phyloP scores from a whole-genome alignment of 2,888 invertebrate species.

The Drosophila mimetica region DNA sequence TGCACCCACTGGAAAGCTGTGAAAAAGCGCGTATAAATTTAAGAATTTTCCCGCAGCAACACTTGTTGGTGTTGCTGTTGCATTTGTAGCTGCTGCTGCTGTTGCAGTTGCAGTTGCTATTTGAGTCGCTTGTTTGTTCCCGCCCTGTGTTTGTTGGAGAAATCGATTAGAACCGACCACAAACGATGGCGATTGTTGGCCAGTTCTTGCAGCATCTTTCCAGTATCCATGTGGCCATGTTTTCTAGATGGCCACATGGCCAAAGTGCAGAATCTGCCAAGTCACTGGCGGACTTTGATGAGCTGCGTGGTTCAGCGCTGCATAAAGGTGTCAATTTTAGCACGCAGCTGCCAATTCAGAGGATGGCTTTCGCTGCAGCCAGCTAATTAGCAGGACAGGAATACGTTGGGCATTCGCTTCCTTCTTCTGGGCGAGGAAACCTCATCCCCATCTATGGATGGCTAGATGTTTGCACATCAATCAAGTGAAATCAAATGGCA shows the following conservation, averaged over 20 bases:
- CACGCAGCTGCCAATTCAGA: slow-evolving; percentile 73
- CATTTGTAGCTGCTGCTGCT: slow-evolving; percentile 46
- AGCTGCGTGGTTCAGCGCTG: slow-evolving; percentile 68
- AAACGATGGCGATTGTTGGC: slow-evolving; percentile 56
- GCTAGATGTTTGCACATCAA: slow-evolving; percentile 67
- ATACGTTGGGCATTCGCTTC: slow-evolving; percentile 27
- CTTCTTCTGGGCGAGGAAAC: slow-evolving; percentile 14
- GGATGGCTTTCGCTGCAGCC: slow-evolving; percentile 27
- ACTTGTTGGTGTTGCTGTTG: slow-evolving; percentile 42
- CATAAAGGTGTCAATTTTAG: slow-evolving; percentile 80
- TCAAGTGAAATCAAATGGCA: slow-evolving; percentile 66
- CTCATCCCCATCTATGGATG: too few species aligned
- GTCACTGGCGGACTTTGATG: slow-evolving; percentile 68
- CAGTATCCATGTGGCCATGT: not conserved
- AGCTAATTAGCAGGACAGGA: slow-evolving; percentile 40
- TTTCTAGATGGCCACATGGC: slow-evolving; percentile 2
- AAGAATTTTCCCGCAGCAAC: slow-evolving; percentile 69
- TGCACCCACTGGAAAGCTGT: slow-evolving; percentile 78
- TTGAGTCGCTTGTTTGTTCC: slow-evolving; percentile 66
- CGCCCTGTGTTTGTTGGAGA: slow-evolving; percentile 75
- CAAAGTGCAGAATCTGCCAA: slow-evolving; percentile 60
- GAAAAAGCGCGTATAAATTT: slow-evolving; percentile 73
- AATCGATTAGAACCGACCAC: slow-evolving; percentile 77
- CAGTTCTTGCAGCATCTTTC: slow-evolving; percentile 4
- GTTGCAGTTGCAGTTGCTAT: slow-evolving; percentile 23